Evolutionary conservation across 2,888 invertebrate species (phyloP), one percentile per base, ranked within the genome.

Genomic region (Acronicta psi): DNA sequence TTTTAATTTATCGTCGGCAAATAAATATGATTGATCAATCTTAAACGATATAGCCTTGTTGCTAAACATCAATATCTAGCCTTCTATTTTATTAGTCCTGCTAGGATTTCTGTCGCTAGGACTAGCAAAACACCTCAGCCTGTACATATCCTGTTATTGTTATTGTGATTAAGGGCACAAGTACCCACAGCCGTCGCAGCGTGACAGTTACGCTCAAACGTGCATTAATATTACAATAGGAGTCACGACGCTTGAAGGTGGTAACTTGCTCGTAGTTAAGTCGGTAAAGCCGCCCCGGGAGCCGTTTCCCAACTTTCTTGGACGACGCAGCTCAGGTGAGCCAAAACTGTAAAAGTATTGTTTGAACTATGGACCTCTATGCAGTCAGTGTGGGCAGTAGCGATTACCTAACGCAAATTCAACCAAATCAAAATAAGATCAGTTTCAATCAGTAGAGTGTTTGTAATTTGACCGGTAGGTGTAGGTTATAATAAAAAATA

Each of bases 151-250:
- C 60, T 78, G 86, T 87, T 86, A 85, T 85, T 87, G 87, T 89
- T 88, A 89, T 89, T 89, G 88, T 88, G 85, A 89, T 89, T 82
- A 89, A 85, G 83, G 84, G 73, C 72, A 57, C 79, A 82, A 86
- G 85, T 87, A 71, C 67, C 37, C 53, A 84, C 84, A 84, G 78
- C 77, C 77, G 79, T 80, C 77, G 79, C 81, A 73, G 71, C 80
- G 81, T 88, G 87, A 87, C 89, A 86, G 82, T 83, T 81, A 84
- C 80, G 75, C 81, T 81, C 74, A 74, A 72, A 65, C 66, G 66
- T 83, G 77, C 85, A 87, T 91, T 86, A 89, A 85, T 88, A 84
- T 90, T 90, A 80, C 71, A 86, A 81, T 79, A 66, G 78, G 79
- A 79, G 80, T 80, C 83, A 82, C 84, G 85, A 85, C 81, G 76